phyloP scores from a whole-genome alignment of 2,113 vertebrate genomes.

The Pardalotus punctatus region DNA sequence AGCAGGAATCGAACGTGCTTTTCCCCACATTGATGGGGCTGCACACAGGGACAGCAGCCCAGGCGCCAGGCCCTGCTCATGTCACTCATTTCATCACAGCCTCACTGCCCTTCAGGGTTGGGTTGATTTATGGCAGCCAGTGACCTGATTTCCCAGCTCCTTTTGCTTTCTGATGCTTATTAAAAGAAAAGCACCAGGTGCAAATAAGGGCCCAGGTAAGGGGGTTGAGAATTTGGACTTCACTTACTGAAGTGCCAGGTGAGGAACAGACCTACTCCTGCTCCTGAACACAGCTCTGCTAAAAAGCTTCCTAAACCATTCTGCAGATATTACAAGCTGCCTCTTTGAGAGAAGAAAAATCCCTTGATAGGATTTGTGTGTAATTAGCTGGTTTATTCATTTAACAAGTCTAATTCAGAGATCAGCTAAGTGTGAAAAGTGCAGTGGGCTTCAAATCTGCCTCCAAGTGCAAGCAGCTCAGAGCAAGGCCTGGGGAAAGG shows the following conservation, averaged over 20 bases:
- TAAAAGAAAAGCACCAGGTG: background rate
- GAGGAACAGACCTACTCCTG: background rate
- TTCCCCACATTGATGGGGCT: fast-evolving
- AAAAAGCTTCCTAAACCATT: background rate
- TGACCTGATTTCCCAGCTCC: background rate
- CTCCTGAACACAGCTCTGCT: background rate
- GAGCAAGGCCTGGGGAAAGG: background rate
- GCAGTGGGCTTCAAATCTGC: conserved; percentile 5
- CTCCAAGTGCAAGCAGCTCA: background rate
- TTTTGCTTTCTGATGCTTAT: background rate
- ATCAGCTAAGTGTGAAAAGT: conserved; percentile 53
- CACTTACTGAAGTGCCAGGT: background rate
- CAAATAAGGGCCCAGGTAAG: background rate
- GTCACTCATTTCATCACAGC: background rate
- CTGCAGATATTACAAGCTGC: background rate
- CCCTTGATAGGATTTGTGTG: conserved; percentile 51
- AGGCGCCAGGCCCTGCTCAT: fast-evolving
- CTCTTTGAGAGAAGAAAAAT: conserved; percentile 4
- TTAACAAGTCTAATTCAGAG: conserved; percentile 53
- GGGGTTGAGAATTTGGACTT: background rate
- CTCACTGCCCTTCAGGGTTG: background rate
- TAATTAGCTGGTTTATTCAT: conserved; percentile 61
- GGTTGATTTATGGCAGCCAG: fast-evolving
- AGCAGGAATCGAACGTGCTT: background rate
- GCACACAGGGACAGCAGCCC: background rate